Conservation (phyloP, 23 tunicate genomes). For the Trididemnum nubilum region DNA sequence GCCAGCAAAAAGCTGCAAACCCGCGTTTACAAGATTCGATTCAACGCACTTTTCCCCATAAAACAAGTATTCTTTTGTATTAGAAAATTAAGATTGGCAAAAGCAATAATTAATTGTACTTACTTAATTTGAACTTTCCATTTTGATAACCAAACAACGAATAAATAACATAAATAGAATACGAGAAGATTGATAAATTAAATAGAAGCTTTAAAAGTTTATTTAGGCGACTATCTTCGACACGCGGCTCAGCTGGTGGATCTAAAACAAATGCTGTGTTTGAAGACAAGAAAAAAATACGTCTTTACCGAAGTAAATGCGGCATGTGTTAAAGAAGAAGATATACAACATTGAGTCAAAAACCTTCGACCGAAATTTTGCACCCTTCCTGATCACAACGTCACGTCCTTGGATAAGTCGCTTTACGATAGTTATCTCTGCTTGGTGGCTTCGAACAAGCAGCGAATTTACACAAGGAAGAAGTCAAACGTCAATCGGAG, state of each 20-base stretch:
- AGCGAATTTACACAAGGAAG: too few relatives aligned
- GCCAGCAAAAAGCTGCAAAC: too few relatives aligned
- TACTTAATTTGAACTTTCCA: constrained; percentile 40
- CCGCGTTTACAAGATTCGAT: too few relatives aligned
- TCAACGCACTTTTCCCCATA: too few relatives aligned
- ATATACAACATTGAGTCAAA: neutral
- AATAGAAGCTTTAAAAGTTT: neutral
- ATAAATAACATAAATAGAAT: neutral
- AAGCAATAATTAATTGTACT: too few relatives aligned
- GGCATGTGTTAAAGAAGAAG: neutral
- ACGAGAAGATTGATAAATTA: constrained; percentile 8
- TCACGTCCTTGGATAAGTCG: too few relatives aligned
- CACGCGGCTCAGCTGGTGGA: neutral
- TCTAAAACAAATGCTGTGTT: neutral
- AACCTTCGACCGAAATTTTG: neutral
- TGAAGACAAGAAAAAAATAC: neutral
- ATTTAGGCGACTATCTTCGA: neutral
- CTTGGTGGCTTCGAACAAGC: too few relatives aligned
- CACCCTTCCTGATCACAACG: neutral
- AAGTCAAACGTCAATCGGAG: too few relatives aligned
- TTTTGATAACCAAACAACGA: constrained; percentile 19
- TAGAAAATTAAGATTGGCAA: too few relatives aligned
- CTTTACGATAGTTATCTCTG: too few relatives aligned
- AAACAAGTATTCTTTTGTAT: too few relatives aligned
- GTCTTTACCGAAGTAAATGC: neutral